Base-by-base conservation (phyloP, 2,888 invertebrate species). In the Acrobasis suavella region DNA sequence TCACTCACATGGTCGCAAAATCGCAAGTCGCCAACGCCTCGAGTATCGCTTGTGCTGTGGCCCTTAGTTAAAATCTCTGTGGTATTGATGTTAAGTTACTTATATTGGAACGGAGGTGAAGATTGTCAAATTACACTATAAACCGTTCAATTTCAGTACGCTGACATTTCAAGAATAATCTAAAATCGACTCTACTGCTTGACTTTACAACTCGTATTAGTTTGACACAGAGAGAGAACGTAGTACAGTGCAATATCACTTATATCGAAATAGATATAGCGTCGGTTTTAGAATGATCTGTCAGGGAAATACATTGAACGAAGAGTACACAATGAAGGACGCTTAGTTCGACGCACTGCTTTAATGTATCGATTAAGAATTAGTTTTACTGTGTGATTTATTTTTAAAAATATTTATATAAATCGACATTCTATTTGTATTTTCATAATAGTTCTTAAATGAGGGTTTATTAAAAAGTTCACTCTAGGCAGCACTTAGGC, bases 31-130 rank as follows among this genome's bases (percentile, higher is more conserved):
- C 12, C n/a, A 6, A 46, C 32, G n/a, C 14, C 15, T 16, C 9
- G 42, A 22, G 42, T 56, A 16, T 22, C 22, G 42, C 22, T 46
- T 56, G 12, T 42, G 14, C 56, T 56, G 17, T 22, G 42, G 17
- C 17, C 42, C 56, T 73, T 76, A 75, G 66, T 66, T 62, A 66
- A 74, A 75, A 71, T 77, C 69, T 73, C 72, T 75, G 77, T 75
- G 77, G 81, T 77, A 76, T 77, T 70, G 76, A 74, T 80, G 75
- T 79, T 70, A 80, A 74, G 76, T 72, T 69, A 71, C 73, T 66
- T 69, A 15, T 49, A 61, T 71, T 70, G 68, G 66, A 67, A 50
- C 55, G 54, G 64, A 56, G 60, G 65, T 67, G 70, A 69, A 67
- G 66, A 68, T 62, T 62, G 62, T 64, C 59, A 62, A 65, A 66